These are phyloP conservation scores for Drosophila parthenogenetica DNA, from an alignment of 2,888 invertebrate genomes.

Conservation along the genomic window DNA sequence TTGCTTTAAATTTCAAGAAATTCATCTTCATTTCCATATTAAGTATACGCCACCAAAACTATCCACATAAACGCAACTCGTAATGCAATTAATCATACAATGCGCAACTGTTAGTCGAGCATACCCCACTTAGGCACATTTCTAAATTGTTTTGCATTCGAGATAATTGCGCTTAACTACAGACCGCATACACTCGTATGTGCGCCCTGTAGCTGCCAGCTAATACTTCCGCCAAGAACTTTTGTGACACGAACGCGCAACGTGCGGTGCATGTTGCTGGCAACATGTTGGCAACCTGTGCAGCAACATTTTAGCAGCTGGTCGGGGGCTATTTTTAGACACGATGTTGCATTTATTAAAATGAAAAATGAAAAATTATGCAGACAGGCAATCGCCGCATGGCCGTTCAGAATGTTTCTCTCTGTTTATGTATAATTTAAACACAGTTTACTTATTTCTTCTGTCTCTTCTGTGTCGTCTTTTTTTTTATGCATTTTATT, in stretches of 20 bases:
- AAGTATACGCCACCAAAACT: too few species aligned
- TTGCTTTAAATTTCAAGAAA: too few species aligned
- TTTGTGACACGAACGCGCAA: conserved; percentile 2
- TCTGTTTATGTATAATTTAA: conserved; percentile 49
- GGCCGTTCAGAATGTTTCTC: conserved; percentile 9
- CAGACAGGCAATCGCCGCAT: conserved; percentile 34
- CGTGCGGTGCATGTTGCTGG: conserved; percentile 49
- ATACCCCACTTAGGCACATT: not conserved
- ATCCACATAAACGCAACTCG: too few species aligned
- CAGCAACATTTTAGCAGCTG: conserved; percentile 68
- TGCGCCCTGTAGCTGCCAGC: conserved; percentile 32
- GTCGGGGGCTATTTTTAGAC: conserved; percentile 66
- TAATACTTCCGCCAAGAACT: conserved; percentile 70
- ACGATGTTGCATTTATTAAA: conserved; percentile 70
- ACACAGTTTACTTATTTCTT: conserved; percentile 12
- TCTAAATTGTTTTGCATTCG: conserved; percentile 37
- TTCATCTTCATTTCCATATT: too few species aligned
- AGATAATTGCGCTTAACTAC: conserved; percentile 62
- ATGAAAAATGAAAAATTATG: conserved; percentile 69
- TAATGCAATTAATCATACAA: too few species aligned
- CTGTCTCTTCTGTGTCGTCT: not conserved
- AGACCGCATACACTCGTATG: conserved; percentile 31
- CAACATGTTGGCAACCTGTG: conserved; percentile 68
- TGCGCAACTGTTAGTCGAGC: conserved; percentile 1
- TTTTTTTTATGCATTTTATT: conserved; percentile 25